phyloP scores from a whole-genome alignment of 2,113 vertebrate species.

The Poecilia latipinna region DNA sequence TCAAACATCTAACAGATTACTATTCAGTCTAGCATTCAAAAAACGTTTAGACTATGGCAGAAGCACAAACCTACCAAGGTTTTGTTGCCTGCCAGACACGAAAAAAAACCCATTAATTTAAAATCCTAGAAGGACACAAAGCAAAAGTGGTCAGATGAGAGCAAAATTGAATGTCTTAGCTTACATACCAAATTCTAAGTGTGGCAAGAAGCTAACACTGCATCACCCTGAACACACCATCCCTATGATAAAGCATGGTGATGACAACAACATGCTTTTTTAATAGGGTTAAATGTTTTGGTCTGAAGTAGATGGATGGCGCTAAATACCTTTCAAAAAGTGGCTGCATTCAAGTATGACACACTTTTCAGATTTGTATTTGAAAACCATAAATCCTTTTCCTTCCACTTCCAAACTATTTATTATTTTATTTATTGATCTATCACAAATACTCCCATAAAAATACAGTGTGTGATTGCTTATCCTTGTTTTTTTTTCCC shows the following conservation, averaged over 20 bases:
- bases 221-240: no score
- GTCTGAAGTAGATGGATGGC: not conserved
- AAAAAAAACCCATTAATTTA: no score
- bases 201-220: no score
- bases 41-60: not conserved
- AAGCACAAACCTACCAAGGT: not conserved
- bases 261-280: not conserved
- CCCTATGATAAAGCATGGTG: no score
- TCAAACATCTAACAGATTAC: no score
- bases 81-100: not conserved
- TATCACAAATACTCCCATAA: not conserved
- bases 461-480: not conserved
- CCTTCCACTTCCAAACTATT: not conserved
- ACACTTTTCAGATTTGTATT: not conserved
- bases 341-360: no score
- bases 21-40: no score
- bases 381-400: not conserved
- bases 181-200: no score
- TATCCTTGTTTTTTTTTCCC: no score
- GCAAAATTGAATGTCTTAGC: no score
- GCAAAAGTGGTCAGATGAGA: no score
- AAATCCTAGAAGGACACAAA: no score
- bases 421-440: not conserved
- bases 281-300: not conserved
- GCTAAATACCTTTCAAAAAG: not conserved